A percentile compares a stretch with the other conserved stretches of the same genome.
Conservation (phyloP, 30 jellyfish, hydroid and myxozoan species). For the Aurelia aurita region DNA sequence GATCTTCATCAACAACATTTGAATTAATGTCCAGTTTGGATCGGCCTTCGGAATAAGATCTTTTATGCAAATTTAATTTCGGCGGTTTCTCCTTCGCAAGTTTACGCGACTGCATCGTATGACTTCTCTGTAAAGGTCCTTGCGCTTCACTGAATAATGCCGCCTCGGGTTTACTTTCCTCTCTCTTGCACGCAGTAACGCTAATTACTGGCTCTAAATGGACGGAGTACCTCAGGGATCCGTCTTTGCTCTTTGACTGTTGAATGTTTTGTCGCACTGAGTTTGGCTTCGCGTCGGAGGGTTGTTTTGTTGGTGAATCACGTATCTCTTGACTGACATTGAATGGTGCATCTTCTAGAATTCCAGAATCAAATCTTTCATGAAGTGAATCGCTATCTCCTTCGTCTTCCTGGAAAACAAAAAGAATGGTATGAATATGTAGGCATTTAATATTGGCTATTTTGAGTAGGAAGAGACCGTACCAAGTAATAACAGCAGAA, state of each 20-base stretch:
- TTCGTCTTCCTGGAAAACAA: constrained; percentile 37
- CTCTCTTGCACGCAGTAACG: not conserved
- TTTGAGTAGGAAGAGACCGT: too few species aligned
- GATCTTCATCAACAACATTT: not conserved
- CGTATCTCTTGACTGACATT: not conserved
- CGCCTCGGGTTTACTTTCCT: not conserved
- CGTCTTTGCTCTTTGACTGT: not conserved
- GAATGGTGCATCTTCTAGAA: constrained; percentile 46
- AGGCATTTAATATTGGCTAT: too few species aligned
- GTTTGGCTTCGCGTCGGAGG: not conserved
- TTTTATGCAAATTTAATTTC: constrained; percentile 1
- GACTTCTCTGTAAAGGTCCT: constrained; percentile 25
- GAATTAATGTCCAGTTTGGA: not conserved
- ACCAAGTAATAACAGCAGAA: too few species aligned
- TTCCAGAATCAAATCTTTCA: constrained; percentile 71
- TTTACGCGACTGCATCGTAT: constrained; percentile 27
- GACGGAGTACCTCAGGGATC: not conserved
- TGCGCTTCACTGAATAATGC: not conserved
- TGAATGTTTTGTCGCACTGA: not conserved
- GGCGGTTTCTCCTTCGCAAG: not conserved
- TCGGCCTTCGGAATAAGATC: constrained; percentile 49
- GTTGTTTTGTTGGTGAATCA: not conserved
- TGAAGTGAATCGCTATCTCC: constrained; percentile 53
- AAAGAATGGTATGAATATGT: not conserved
- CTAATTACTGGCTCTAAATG: not conserved